Conservation (phyloP, 2,113 vertebrate genomes). For the Caretta caretta region DNA sequence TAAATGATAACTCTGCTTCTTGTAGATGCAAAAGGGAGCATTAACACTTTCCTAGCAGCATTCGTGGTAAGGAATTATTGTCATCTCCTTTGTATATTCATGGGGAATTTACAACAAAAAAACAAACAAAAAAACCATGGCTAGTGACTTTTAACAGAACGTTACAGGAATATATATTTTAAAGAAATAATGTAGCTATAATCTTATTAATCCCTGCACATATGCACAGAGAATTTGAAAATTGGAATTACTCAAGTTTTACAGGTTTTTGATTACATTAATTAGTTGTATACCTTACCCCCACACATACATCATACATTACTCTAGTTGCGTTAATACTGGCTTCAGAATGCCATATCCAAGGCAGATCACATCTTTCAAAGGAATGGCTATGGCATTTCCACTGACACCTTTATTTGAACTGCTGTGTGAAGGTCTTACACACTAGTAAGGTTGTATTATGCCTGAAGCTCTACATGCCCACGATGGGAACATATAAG, state of each 20-base stretch:
- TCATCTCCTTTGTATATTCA: accelerated
- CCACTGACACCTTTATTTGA: accelerated
- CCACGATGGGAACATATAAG: accelerated
- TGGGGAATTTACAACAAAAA: background rate
- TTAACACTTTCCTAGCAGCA: conserved; percentile 14
- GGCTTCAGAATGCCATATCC: background rate
- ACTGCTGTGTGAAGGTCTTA: background rate
- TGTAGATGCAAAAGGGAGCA: background rate
- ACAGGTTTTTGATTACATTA: background rate
- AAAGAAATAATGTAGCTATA: background rate
- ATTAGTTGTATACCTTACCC: background rate
- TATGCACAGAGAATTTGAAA: background rate
- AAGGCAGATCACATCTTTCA: background rate
- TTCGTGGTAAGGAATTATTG: background rate
- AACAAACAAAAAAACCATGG: accelerated
- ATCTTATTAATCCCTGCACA: background rate
- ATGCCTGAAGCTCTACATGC: accelerated
- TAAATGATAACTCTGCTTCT: conserved; percentile 22
- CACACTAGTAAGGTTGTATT: accelerated
- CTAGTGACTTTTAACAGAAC: background rate
- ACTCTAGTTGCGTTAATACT: background rate
- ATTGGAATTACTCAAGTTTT: background rate
- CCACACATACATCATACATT: accelerated
- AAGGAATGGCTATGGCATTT: background rate
- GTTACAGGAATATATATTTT: background rate